phyloP scores from a whole-genome alignment of 2,797 vertebrate species.

The Masticophis lateralis region DNA sequence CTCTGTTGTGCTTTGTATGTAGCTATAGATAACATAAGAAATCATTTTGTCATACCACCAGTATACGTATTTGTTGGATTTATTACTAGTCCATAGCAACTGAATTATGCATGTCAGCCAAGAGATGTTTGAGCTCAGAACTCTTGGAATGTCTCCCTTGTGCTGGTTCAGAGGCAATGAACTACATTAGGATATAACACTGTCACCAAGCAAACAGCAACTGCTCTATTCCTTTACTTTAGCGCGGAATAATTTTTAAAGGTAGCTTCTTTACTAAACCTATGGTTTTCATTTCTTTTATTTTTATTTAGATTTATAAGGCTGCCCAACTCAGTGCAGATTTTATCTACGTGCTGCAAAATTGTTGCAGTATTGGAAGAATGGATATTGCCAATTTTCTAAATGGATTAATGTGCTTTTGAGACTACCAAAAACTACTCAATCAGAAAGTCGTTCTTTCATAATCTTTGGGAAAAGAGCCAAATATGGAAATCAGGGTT shows the following conservation, averaged over 20 bases:
- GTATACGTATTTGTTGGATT: slow-evolving; percentile 60
- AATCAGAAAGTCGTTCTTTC: neutral
- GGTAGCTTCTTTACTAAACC: slow-evolving; percentile 55
- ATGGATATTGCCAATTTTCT: slow-evolving; percentile 2
- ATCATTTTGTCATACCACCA: slow-evolving; percentile 51
- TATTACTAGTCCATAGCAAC: slow-evolving; percentile 65
- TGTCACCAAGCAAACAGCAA: slow-evolving; percentile 63
- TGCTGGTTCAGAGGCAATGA: slow-evolving; percentile 57
- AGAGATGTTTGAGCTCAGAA: slow-evolving; percentile 59
- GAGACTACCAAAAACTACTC: slow-evolving; percentile 22
- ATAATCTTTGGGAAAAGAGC: neutral
- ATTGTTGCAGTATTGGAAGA: slow-evolving; percentile 16
- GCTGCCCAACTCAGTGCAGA: neutral
- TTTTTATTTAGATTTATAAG: neutral
- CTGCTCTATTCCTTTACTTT: slow-evolving; percentile 67
- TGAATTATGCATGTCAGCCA: slow-evolving; percentile 68
- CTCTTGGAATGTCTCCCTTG: slow-evolving; percentile 67
- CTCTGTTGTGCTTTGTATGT: slow-evolving; percentile 42
- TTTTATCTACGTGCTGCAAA: slow-evolving; percentile 2
- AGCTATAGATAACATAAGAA: slow-evolving; percentile 44
- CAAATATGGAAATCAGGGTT: neutral
- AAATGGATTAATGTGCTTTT: neutral
- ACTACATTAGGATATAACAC: slow-evolving; percentile 68
- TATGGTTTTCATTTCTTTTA: slow-evolving; percentile 50
- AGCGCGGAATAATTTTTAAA: slow-evolving; percentile 59